Conservation (phyloP, 2,113 vertebrate genomes). For the Fregata magnificens region DNA sequence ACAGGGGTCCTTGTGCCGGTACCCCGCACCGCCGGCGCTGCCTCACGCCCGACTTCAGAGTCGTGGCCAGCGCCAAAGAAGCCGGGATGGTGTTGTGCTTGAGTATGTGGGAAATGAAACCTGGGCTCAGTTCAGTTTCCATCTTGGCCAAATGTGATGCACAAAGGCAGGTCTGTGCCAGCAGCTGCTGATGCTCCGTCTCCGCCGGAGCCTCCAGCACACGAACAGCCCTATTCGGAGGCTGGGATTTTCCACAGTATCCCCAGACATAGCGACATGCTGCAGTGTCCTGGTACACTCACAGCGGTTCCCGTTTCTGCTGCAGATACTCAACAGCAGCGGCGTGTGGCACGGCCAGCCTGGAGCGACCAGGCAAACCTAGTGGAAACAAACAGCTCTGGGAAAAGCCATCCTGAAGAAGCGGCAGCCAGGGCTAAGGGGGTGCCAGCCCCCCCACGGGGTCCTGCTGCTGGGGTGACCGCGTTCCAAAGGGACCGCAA, state of each 20-base stretch:
- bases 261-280: conserved; percentile 49
- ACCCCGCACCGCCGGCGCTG: fast-evolving
- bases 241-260: conserved; percentile 64
- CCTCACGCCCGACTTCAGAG: background rate
- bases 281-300: conserved; percentile 58
- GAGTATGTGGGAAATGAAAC: background rate
- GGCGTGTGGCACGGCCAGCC: background rate
- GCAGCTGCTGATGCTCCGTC: conserved; percentile 42
- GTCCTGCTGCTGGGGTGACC: background rate
- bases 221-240: background rate
- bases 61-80: fast-evolving
- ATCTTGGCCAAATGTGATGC: conserved; percentile 54
- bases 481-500: background rate
- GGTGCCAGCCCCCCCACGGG: fast-evolving
- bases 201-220: conserved; percentile 40
- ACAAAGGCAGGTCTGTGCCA: conserved; percentile 61
- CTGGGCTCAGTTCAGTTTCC: conserved; percentile 12
- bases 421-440: fast-evolving
- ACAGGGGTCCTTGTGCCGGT: background rate
- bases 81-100: background rate
- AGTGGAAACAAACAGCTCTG: background rate
- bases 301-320: background rate
- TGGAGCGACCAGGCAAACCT: background rate
- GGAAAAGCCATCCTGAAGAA: background rate
- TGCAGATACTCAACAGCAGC: conserved; percentile 9